These are phyloP conservation scores for Arrhopalites spinosus DNA, from an alignment of 2,888 invertebrate genomes.

Conservation along the genomic window DNA sequence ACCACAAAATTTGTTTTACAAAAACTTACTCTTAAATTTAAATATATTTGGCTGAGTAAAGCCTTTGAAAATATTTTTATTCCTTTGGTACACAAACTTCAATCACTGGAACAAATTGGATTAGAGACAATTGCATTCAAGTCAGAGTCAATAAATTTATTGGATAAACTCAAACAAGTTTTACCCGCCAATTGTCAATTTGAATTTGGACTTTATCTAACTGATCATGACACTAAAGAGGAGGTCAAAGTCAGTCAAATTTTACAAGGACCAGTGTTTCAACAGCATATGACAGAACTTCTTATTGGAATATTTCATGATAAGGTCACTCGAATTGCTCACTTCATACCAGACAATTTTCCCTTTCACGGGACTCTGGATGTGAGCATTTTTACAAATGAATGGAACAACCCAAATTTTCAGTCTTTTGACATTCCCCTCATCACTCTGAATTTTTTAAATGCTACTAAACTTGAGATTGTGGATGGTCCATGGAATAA, in stretches of 20 bases:
- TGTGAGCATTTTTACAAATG: constrained; percentile 23
- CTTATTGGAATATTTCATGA: constrained; percentile 33
- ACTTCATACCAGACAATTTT: constrained; percentile 29
- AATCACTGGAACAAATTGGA: constrained; percentile 24
- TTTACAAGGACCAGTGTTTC: too few relatives aligned
- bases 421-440: constrained; percentile 35
- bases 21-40: constrained; percentile 24
- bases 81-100: constrained; percentile 29
- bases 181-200: constrained; percentile 19
- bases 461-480: constrained; percentile 35
- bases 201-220: constrained; percentile 34
- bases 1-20: background rate
- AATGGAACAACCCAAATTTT: too few relatives aligned
- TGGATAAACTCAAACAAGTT: constrained; percentile 6
- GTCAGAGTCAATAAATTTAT: constrained; percentile 24
- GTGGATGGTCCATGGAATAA: constrained; percentile 31
- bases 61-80: constrained; percentile 30
- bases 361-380: background rate
- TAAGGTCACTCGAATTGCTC: constrained; percentile 21
- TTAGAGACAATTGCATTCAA: constrained; percentile 31
- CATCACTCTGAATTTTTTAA: constrained; percentile 25
- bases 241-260: background rate
- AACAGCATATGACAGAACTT: constrained; percentile 26
- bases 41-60: constrained; percentile 26
- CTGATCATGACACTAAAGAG: constrained; percentile 15